These are phyloP conservation scores for Strigamia maritima DNA, from an alignment of 2,888 invertebrate species.

Conservation along the genomic window DNA sequence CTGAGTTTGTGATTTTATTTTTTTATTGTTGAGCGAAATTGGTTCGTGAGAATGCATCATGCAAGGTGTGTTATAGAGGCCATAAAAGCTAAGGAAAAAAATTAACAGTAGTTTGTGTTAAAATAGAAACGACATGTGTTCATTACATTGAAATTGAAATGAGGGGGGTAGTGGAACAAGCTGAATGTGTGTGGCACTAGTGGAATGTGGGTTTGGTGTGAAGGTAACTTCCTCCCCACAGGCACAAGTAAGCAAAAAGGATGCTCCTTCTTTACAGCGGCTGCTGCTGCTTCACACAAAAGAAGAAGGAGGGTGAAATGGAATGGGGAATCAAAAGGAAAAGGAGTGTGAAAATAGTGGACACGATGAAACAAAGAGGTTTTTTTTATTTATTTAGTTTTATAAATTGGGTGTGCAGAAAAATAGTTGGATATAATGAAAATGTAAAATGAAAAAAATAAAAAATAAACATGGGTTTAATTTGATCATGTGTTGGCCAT, in stretches of 20 bases:
- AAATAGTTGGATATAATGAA: too few relatives aligned
- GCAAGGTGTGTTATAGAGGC: not conserved
- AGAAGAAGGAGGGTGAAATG: not conserved
- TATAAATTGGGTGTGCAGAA: too few relatives aligned
- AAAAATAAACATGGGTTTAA: not conserved
- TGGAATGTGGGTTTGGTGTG: not conserved
- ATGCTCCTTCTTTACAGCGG: not conserved
- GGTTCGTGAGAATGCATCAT: too few relatives aligned
- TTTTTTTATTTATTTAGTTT: too few relatives aligned
- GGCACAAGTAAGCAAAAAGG: not conserved
- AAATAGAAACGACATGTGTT: not conserved
- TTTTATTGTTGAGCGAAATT: too few relatives aligned
- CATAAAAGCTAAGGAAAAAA: not conserved
- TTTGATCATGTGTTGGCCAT: not conserved
- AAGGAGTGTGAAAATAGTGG: not conserved
- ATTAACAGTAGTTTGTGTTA: not conserved
- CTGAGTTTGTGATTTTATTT: too few relatives aligned
- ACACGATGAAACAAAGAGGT: not conserved
- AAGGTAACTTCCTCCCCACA: not conserved
- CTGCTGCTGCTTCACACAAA: not conserved
- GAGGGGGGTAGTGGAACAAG: not conserved
- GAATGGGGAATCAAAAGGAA: not conserved
- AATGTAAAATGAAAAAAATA: too few relatives aligned
- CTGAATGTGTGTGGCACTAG: not conserved
- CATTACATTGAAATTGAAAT: not conserved